Percentiles rank a stretch among this genome's conserved stretches.
Conservation (phyloP, 1,140 invertebrate species). For the Trichonephila clavipes region DNA sequence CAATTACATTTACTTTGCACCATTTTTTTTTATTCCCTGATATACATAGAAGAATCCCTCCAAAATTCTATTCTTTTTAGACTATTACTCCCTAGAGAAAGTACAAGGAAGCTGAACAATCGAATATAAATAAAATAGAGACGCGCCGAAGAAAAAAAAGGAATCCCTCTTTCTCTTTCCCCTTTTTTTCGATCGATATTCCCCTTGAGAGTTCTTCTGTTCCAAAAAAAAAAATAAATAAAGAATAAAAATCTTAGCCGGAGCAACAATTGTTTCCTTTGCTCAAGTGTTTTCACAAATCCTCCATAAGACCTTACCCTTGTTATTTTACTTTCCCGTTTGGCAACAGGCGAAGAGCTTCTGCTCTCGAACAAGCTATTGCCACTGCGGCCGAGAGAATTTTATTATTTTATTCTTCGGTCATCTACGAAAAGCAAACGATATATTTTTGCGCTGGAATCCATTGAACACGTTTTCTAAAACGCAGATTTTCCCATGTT, state of each 20-base stretch:
- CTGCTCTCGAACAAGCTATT: not conserved
- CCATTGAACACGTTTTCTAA: slow-evolving; percentile 38
- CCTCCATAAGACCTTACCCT: slow-evolving; percentile 60
- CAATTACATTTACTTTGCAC: slow-evolving; percentile 4
- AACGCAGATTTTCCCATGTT: slow-evolving; percentile 30
- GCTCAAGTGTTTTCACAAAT: slow-evolving; percentile 71
- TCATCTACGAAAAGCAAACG: slow-evolving; percentile 55
- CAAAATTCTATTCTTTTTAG: slow-evolving; percentile 39
- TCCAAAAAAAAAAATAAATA: slow-evolving; percentile 44
- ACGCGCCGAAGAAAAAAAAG: not conserved
- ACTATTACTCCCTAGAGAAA: slow-evolving; percentile 46
- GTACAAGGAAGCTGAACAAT: slow-evolving; percentile 61
- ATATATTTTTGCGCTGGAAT: slow-evolving; percentile 35
- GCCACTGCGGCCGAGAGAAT: not conserved
- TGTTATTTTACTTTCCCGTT: slow-evolving; percentile 67
- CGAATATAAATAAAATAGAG: slow-evolving; percentile 65
- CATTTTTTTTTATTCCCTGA: not conserved
- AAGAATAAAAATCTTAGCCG: slow-evolving; percentile 22
- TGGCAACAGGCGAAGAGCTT: slow-evolving; percentile 61
- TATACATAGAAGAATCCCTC: not conserved
- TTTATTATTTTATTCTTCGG: slow-evolving; percentile 47
- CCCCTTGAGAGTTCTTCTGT: not conserved
- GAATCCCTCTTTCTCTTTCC: not conserved
- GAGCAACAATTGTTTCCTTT: slow-evolving; percentile 69
- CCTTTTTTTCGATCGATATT: slow-evolving; percentile 49